These are phyloP conservation scores for Saturnia japonica DNA, from an alignment of 2,888 invertebrate species.

Conservation along the genomic window DNA sequence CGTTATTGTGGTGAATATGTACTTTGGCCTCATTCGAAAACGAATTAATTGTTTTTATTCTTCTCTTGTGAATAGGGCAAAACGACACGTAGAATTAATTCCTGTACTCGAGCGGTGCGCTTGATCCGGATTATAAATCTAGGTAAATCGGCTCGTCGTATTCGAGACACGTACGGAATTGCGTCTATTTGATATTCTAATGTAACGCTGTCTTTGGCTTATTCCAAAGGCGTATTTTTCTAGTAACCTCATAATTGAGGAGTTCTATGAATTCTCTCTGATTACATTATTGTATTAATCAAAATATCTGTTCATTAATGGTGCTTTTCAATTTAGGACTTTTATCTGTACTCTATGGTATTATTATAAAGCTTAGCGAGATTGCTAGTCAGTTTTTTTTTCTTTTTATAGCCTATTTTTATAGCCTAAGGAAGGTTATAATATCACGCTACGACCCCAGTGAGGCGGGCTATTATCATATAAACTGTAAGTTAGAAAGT, in stretches of 20 bases:
- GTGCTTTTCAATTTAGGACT: background rate
- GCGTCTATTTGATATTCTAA: constrained; percentile 52
- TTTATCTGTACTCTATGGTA: background rate
- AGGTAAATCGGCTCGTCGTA: constrained; percentile 54
- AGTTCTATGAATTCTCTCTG: too few relatives aligned
- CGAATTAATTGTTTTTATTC: constrained; percentile 36
- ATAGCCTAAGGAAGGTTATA: too few relatives aligned
- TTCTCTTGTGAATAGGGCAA: constrained; percentile 28
- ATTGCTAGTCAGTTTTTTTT: too few relatives aligned
- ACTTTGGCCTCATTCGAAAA: constrained; percentile 35
- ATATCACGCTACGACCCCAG: too few relatives aligned
- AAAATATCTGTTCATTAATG: background rate
- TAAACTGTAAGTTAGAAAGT: too few relatives aligned
- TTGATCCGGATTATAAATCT: constrained; percentile 53
- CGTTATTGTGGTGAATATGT: constrained; percentile 56
- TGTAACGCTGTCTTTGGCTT: constrained; percentile 38
- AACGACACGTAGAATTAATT: constrained; percentile 45
- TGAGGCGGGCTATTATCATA: too few relatives aligned
- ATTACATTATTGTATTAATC: background rate
- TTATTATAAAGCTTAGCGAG: too few relatives aligned
- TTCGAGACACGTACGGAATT: constrained; percentile 57
- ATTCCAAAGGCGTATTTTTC: constrained; percentile 26
- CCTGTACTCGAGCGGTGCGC: constrained; percentile 40
- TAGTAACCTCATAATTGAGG: background rate
- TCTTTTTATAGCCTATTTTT: too few relatives aligned